Conservation (phyloP, 1,140 invertebrate species). For the Thaumatotibia leucotreta region DNA sequence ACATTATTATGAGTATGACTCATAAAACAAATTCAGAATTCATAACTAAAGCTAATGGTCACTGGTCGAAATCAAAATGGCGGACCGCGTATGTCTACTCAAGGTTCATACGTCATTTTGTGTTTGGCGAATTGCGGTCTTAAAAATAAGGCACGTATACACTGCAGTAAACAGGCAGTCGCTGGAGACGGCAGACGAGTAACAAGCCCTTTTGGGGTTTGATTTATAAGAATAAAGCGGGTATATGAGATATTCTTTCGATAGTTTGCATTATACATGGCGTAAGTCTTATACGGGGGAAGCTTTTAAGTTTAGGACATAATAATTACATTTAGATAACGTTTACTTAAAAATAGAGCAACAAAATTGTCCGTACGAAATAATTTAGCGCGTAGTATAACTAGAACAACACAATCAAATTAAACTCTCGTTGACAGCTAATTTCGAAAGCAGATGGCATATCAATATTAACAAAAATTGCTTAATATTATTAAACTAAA, state of each 20-base stretch:
- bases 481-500: too few relatives aligned
- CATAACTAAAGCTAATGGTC: background rate
- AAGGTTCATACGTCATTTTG: background rate
- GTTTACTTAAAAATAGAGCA: too few relatives aligned
- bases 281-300: too few relatives aligned
- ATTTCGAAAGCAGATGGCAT: too few relatives aligned
- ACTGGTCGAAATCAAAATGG: background rate
- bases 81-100: background rate
- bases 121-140: background rate
- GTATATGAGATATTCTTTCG: background rate
- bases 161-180: conserved; percentile 6
- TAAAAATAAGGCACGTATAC: conserved; percentile 10
- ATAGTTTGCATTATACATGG: too few relatives aligned
- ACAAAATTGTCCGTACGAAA: too few relatives aligned
- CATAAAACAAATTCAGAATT: background rate
- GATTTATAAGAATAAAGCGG: background rate
- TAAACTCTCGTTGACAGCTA: too few relatives aligned
- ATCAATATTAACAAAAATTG: too few relatives aligned
- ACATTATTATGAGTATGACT: background rate
- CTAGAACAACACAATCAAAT: too few relatives aligned
- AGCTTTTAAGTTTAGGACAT: too few relatives aligned
- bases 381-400: too few relatives aligned
- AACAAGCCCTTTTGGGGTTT: background rate
- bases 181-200: background rate
- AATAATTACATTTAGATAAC: too few relatives aligned